Base-by-base conservation (phyloP, 2,113 vertebrate species). In the Pseudorectes ferrugineus region DNA sequence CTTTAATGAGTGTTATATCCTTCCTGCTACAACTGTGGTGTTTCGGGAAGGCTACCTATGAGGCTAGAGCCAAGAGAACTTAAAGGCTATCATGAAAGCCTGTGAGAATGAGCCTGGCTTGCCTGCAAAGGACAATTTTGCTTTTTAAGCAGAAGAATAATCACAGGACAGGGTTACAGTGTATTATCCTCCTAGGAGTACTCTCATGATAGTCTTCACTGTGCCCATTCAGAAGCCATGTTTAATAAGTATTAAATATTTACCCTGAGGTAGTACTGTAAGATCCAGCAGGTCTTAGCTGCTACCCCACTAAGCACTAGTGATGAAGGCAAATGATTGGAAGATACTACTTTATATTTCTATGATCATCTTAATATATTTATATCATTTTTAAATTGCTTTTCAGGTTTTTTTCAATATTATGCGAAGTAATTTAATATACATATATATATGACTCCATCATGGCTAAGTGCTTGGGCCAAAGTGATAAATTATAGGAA, bases 401-500 rank as follows among this genome's bases (percentile, higher is more conserved):
- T n/a, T 71, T 62, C 0, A 10, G 14, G 0, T 4, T 28, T 42
- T 51, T 46, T 66, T 6, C 9, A 57, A 20, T 58, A 51, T 67
- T 67, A 81, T 22, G 24, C 22, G 19, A 88, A 84, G 28, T 49
- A 59, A 76, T 59, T 40, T 57, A 31, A 76, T 57, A 77, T n/a
- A 31, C 52, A 43, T 24, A 42, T 55, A 52, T 40, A 40, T 40
- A 38, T 51, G 13, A 75, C 28, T 67, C 72, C 22, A 26, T 57
- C 28, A 29, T 19, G 14, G 12, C 23, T 86, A 71, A 92, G 28
- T 48, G 23, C 33, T 91, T 85, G 24, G 16, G 17, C 16, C 57
- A 65, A 65, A 55, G 5, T 83, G 66, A 85, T 38, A 79, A 96
- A 95, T 88, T 42, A 68, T 65, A 87, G 70, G 70, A 92, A 95